Conservation (phyloP, 2,797 vertebrate genomes). For the Octomys mimax region DNA sequence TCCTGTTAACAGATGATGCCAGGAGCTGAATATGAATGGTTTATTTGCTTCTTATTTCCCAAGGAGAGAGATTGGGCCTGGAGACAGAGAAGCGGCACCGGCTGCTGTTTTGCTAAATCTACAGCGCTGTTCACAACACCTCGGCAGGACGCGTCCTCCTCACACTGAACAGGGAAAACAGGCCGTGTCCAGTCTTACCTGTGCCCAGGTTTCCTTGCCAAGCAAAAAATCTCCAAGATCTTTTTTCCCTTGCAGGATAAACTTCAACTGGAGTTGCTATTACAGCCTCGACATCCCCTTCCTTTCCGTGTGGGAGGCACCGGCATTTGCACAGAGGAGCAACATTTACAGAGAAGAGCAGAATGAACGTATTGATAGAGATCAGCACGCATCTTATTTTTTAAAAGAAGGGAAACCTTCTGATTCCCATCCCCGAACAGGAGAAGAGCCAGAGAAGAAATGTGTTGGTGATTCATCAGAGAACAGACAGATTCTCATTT, state of each 20-base stretch:
- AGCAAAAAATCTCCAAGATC: background rate
- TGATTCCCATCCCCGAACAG: conserved; percentile 68
- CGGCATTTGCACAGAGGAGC: background rate
- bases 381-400: conserved; percentile 41
- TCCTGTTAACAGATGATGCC: background rate
- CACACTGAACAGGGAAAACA: background rate
- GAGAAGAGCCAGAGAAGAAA: conserved; percentile 76
- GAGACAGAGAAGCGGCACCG: background rate
- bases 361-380: conserved; percentile 22
- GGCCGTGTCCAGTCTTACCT: background rate
- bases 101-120: background rate
- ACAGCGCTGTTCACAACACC: background rate
- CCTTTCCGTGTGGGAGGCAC: background rate
- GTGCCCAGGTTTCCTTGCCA: background rate
- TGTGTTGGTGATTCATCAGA: conserved; percentile 78
- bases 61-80: background rate
- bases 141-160: background rate
- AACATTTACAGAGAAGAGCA: background rate
- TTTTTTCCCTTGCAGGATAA: background rate
- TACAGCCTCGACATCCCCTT: background rate
- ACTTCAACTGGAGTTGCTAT: background rate
- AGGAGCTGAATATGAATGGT: background rate
- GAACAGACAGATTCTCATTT: conserved; percentile 77
- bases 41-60: conserved; percentile 42
- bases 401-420: conserved; percentile 56